Conservation (phyloP, 2,113 vertebrate species). For the Apteryx mantelli region DNA sequence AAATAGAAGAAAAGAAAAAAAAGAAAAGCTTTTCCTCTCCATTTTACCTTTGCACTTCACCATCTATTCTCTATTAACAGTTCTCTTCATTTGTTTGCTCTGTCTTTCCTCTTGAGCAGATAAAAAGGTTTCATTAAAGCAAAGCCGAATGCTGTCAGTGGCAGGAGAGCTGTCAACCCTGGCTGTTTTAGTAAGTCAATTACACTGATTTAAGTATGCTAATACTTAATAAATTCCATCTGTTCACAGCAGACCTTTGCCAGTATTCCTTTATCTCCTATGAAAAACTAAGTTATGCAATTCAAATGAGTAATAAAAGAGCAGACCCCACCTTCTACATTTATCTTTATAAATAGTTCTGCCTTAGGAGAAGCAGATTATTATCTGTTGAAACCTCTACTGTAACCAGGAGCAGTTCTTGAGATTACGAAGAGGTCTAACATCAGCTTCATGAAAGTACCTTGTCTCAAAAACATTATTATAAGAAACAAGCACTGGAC, state of each 20-base stretch:
- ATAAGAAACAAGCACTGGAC: not conserved
- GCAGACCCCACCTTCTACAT: not conserved
- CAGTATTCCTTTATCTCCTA: not conserved
- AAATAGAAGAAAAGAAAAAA: not conserved
- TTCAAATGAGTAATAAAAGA: not conserved
- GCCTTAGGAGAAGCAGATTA: not conserved
- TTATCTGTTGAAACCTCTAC: not conserved
- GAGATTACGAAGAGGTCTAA: not conserved
- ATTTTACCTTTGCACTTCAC: constrained; percentile 7
- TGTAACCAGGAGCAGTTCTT: not conserved
- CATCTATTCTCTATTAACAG: constrained; percentile 25
- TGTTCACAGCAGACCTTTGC: not conserved
- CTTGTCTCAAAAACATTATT: not conserved
- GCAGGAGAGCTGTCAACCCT: constrained; percentile 24
- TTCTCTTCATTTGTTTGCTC: constrained; percentile 49
- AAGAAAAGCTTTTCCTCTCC: not conserved
- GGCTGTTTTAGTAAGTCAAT: not conserved
- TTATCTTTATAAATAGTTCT: not conserved
- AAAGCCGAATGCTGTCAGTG: constrained; percentile 44
- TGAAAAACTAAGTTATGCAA: not conserved
- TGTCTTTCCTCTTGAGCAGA: constrained; percentile 12
- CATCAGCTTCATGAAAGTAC: not conserved
- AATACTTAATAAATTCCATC: constrained; percentile 18
- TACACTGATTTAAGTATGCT: constrained; percentile 34
- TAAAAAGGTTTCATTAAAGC: constrained; percentile 54